A percentile compares a stretch with the other conserved stretches of the same genome.
These are phyloP conservation scores for Spea bombifrons DNA, from an alignment of 2,113 vertebrate genomes.

Conservation along the genomic window DNA sequence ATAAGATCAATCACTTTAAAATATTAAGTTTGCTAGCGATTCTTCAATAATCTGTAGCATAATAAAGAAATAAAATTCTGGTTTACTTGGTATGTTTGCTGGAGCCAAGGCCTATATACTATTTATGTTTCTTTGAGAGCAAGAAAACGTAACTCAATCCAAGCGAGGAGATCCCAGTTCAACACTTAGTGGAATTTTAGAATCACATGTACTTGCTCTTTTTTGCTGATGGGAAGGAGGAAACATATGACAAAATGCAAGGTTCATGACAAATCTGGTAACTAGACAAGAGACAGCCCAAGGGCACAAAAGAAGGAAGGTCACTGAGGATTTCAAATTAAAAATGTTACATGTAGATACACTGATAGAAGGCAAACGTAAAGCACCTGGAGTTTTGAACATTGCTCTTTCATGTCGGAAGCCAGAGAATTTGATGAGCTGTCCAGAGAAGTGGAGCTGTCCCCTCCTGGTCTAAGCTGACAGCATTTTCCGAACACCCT, in stretches of 20 bases:
- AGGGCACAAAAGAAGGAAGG: no score
- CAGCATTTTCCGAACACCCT: conserved; percentile 92
- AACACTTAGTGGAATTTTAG: conserved; percentile 21
- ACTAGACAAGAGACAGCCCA: no score
- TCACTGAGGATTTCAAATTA: no score
- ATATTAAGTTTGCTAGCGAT: no score
- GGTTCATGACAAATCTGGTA: no score
- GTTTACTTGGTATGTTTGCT: no score
- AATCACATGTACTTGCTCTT: conserved; percentile 24
- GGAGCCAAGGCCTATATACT: no score
- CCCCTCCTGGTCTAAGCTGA: conserved; percentile 85
- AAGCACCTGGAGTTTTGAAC: conserved; percentile 84
- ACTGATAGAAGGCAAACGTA: not conserved
- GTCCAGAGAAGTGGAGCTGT: conserved; percentile 92
- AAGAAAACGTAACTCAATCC: conserved; percentile 56
- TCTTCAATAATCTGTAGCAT: no score
- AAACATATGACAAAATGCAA: no score
- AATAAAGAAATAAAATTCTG: no score
- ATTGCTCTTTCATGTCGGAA: conserved; percentile 84
- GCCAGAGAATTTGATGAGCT: conserved; percentile 83
- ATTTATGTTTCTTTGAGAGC: conserved; percentile 51
- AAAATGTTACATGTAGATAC: not conserved
- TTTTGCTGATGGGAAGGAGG: not conserved
- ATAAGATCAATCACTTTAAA: no score
- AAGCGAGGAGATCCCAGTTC: conserved; percentile 45